phyloP scores from a whole-genome alignment of 2,888 invertebrate species.

The Lissonota sp. region DNA sequence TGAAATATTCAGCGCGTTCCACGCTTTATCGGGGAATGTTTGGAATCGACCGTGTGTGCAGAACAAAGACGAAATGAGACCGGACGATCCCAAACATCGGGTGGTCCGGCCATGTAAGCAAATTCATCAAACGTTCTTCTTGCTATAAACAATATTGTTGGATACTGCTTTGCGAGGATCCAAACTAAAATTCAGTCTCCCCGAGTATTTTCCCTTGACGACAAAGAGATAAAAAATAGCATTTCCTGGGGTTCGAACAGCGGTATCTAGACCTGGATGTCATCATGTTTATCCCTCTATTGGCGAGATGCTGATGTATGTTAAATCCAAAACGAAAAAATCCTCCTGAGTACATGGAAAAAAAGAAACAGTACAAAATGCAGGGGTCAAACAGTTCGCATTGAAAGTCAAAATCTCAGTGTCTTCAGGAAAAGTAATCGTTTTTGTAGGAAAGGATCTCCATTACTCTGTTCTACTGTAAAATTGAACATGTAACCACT shows the following conservation, averaged over 20 bases:
- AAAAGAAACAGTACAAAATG: too few relatives aligned
- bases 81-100: constrained; percentile 59
- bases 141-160: background rate
- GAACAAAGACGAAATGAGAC: constrained; percentile 37
- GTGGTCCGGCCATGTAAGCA: constrained; percentile 56
- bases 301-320: too few relatives aligned
- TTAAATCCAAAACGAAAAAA: too few relatives aligned
- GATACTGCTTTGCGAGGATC: background rate
- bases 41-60: constrained; percentile 65
- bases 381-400: too few relatives aligned
- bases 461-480: too few relatives aligned
- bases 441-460: too few relatives aligned
- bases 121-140: constrained; percentile 63
- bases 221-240: background rate
- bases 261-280: too few relatives aligned
- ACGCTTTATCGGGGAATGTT: constrained; percentile 67
- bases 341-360: background rate
- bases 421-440: background rate
- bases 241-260: too few relatives aligned
- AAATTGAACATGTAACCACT: too few relatives aligned
- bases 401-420: background rate
- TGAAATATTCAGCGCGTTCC: constrained; percentile 76
- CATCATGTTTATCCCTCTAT: too few relatives aligned
- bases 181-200: too few relatives aligned
- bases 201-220: background rate